Base-by-base conservation (phyloP, 2,888 invertebrate genomes). In the Pedicia rivosa region DNA sequence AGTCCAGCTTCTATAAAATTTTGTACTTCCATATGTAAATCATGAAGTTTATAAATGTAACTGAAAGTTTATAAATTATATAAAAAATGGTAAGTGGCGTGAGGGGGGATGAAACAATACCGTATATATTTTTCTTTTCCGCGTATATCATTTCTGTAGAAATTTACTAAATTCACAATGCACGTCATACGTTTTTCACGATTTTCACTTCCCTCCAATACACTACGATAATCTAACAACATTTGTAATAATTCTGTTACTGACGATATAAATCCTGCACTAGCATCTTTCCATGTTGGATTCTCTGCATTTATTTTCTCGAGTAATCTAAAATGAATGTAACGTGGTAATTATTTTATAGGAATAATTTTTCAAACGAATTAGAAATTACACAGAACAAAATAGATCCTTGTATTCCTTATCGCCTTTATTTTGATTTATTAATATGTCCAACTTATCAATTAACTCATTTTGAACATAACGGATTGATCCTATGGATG, bases 181-280 rank as follows among this genome's bases (percentile, higher is more conserved):
- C 92, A 94, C 1, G 90, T 88, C 91, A 94, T 94, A 41, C 90
- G 68, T 56, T 92, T 94, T 56, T 92, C 91, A 24, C 88, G 68
- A 57, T 92, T 91, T 55, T 94, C 92, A 49, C 91, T 90, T n/a
- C 91, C 91, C 55, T 91, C 88, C 65, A 91, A 86, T 3, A 94
- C 91, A 50, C 87, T 87, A 44, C 94, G 74, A 61, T 95, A 95
- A 65, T 95, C 94, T 30, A 94, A 64, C 35, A 95, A 66, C 16
- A 90, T 66, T 59, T 92, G 92, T 45, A 94, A 57, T 26, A 94
- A 66, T 8, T 86, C 68, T 1, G 91, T 91, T 26, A 94, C 86
- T 1, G 92, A 92, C 40, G 81, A 82, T 37, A 94, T 88, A 51
- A 94, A 92, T 2, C 86, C 83, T 0, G 83, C 80, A 3, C 92